Evolutionary conservation across 2,888 invertebrate genomes (phyloP).

Genomic region (Stenichneumon culpator): DNA sequence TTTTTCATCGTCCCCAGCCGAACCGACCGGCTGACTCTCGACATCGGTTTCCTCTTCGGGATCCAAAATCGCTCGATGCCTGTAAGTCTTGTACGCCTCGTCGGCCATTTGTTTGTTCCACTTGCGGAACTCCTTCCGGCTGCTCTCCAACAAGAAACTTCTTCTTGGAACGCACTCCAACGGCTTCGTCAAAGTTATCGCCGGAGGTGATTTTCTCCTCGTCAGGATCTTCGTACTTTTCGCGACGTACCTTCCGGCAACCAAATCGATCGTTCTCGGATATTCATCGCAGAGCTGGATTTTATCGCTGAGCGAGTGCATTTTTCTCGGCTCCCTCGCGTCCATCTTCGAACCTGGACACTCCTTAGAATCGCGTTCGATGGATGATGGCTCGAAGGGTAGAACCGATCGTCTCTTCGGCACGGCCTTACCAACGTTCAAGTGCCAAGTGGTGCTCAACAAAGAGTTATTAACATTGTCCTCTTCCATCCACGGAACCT

Average conservation of each 20-base stretch:
- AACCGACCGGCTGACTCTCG: not conserved
- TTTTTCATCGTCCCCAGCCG: constrained; percentile 7
- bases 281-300: constrained; percentile 73
- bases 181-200: constrained; percentile 57
- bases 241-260: constrained; percentile 46
- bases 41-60: constrained; percentile 1
- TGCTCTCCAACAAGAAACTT: constrained; percentile 72
- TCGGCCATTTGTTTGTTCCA: constrained; percentile 71
- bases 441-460: constrained; percentile 77
- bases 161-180: constrained; percentile 68
- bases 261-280: constrained; percentile 76
- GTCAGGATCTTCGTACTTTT: constrained; percentile 59
- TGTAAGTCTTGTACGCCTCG: constrained; percentile 72
- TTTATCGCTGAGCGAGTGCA: constrained; percentile 65
- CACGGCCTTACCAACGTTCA: constrained; percentile 74
- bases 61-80: constrained; percentile 68
- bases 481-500: constrained; percentile 64
- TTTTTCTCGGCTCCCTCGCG: constrained; percentile 25
- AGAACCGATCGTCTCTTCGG: constrained; percentile 65
- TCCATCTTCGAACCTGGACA: constrained; percentile 41
- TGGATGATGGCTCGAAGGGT: constrained; percentile 61
- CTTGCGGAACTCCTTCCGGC: constrained; percentile 69
- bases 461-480: constrained; percentile 70
- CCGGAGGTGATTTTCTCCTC: constrained; percentile 41
- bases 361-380: constrained; percentile 55